Base-by-base conservation (phyloP, 2,113 vertebrate species). In the Raphicerus campestris region DNA sequence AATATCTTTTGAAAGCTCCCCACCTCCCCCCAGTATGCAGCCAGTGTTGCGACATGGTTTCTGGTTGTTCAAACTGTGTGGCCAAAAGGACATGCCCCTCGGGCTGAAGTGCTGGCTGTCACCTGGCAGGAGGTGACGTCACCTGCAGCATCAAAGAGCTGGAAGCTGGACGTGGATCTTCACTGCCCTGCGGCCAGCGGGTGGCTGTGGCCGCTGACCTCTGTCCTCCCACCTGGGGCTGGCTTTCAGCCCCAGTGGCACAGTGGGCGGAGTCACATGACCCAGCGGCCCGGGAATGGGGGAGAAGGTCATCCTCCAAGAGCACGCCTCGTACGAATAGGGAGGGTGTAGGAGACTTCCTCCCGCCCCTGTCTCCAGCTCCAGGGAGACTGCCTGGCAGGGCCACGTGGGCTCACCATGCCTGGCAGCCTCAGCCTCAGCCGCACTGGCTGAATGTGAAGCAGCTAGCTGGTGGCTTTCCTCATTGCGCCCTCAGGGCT, bases 181-280 rank as follows among this genome's bases (percentile, higher is more conserved):
- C 16, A 4, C 49, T 0, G 30, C 42, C 42, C 1, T 0, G n/a
- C 2, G 10, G 81, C n/a, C 0, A 10, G 8, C 4, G 16, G 58
- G 4, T 5, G 0, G 2, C 4, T 47, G 53, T 4, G 73, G 35
- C 32, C 14, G 13, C 47, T 24, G 82, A 7, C 66, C 63, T 63
- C 66, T 30, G 45, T n/a, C 6, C 32, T 30, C 8, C 24, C 3
- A 6, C 94, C 58, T 80, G 20, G 16, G 90, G 24, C 60, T 15
- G 5, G 26, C 24, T 86, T 45, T 42, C 66, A 63, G 70, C 22
- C 47, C 35, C 4, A 3, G n/a, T 2, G 47, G 8, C 30, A 1
- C 35, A 26, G 8, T 2, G n/a, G 30, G 22, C 0, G 30, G 2
- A 20, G 63, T 66, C n/a, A 35, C 1, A 1, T 0, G 5, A 84